phyloP scores from a whole-genome alignment of 2,113 vertebrate genomes.

The Amphiprion ocellaris region DNA sequence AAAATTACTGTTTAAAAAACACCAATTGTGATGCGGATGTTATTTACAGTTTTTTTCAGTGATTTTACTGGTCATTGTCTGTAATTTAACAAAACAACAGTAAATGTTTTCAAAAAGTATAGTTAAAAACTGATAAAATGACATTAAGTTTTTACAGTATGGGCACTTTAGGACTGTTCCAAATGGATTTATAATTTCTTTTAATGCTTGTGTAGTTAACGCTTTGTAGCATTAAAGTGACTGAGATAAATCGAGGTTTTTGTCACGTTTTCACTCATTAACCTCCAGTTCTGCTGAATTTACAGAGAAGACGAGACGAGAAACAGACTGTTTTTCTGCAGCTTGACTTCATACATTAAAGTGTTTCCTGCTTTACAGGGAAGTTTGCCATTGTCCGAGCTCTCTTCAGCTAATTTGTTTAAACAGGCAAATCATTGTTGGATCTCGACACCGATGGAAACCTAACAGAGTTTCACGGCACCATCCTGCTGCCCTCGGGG shows the following conservation, averaged over 20 bases:
- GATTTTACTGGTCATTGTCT: no score
- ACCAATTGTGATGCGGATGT: no score
- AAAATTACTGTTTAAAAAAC: no score
- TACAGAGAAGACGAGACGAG: background rate
- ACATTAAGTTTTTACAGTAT: no score
- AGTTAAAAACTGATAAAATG: no score
- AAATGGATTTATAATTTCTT: no score
- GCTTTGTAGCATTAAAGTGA: background rate
- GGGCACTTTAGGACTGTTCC: no score
- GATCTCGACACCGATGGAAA: background rate
- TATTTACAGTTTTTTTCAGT: no score
- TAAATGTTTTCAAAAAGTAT: no score
- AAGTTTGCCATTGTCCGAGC: background rate
- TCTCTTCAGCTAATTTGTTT: constrained; percentile 23
- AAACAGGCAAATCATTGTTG: constrained; percentile 36
- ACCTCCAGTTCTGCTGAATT: background rate
- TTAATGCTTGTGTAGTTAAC: no score
- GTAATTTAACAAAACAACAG: no score
- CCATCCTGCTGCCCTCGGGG: constrained; percentile 20
- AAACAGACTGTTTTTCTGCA: background rate
- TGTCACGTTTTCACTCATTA: background rate
- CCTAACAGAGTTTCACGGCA: constrained; percentile 36
- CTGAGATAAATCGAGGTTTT: background rate
- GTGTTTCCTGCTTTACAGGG: constrained; percentile 6
- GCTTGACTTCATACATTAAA: constrained; percentile 26